These are phyloP conservation scores for Bellardia bayeri DNA, from an alignment of 2,888 invertebrate genomes.

Conservation along the genomic window DNA sequence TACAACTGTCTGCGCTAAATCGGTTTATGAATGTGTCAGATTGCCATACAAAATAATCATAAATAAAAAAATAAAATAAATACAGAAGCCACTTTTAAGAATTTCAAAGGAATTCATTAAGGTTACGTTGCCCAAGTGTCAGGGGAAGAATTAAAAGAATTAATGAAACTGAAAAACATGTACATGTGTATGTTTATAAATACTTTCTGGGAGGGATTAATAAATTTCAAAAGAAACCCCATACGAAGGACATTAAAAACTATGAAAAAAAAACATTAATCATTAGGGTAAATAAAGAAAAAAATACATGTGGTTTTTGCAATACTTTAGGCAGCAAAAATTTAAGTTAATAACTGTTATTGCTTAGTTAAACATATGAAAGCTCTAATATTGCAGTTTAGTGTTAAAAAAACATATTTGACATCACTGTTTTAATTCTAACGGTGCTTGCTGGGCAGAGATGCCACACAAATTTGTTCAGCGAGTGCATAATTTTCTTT, in stretches of 20 bases:
- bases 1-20: slow-evolving; percentile 61
- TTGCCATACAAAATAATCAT: neutral
- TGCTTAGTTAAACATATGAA: too few species aligned
- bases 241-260: slow-evolving; percentile 18
- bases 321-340: too few species aligned
- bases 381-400: too few species aligned
- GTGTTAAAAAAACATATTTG: too few species aligned
- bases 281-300: neutral
- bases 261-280: slow-evolving; percentile 26
- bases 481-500: too few species aligned
- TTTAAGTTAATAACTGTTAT: too few species aligned
- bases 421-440: too few species aligned
- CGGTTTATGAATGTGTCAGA: slow-evolving; percentile 59
- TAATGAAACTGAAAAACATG: slow-evolving; percentile 12
- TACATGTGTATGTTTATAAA: neutral
- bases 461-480: too few species aligned
- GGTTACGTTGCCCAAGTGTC: slow-evolving; percentile 35
- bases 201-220: neutral
- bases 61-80: slow-evolving; percentile 16
- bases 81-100: slow-evolving; percentile 36
- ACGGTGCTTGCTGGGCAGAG: too few species aligned
- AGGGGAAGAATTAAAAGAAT: slow-evolving; percentile 17
- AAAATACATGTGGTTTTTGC: neutral
- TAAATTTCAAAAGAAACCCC: neutral
- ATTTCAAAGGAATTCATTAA: slow-evolving; percentile 52